A percentile compares a stretch with the other conserved stretches of the same genome.
Evolutionary conservation across 2,113 vertebrate species (phyloP).

Genomic region (Channa maculata): DNA sequence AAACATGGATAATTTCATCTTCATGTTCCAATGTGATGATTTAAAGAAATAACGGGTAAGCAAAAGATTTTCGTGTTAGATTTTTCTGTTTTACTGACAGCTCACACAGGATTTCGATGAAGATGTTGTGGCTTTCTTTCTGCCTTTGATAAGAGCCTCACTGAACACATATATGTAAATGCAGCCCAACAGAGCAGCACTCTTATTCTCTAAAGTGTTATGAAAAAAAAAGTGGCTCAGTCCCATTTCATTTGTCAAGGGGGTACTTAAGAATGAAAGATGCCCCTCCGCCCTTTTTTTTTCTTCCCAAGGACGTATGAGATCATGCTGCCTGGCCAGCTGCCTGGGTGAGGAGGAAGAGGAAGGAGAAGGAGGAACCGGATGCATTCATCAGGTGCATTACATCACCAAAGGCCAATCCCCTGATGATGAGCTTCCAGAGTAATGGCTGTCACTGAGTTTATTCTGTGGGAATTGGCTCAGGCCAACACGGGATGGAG

Average conservation of each 20-base stretch:
- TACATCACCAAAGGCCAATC: slow-evolving; percentile 80
- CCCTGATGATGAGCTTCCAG: slow-evolving; percentile 23
- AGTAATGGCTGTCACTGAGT: slow-evolving; percentile 25
- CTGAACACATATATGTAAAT: slow-evolving; percentile 13
- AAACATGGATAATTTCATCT: neutral
- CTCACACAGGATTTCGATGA: neutral
- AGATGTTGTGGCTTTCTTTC: neutral
- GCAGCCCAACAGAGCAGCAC: slow-evolving; percentile 14
- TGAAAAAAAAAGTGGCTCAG: slow-evolving; percentile 43
- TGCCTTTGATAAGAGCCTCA: neutral
- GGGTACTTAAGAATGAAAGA: slow-evolving; percentile 74
- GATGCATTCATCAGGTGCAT: slow-evolving; percentile 78
- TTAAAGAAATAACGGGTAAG: neutral
- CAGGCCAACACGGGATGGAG: neutral
- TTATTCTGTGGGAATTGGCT: slow-evolving; percentile 41
- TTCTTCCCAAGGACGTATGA: slow-evolving; percentile 76
- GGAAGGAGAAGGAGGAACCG: slow-evolving; percentile 42
- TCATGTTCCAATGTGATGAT: neutral
- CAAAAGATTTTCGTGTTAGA: too few relatives aligned
- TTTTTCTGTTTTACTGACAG: neutral
- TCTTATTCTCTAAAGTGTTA: slow-evolving; percentile 56
- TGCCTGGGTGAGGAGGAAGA: slow-evolving; percentile 62
- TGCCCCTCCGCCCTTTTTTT: slow-evolving; percentile 29
- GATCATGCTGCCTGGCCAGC: slow-evolving; percentile 73
- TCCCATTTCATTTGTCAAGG: slow-evolving; percentile 74